A percentile compares a stretch with the other conserved stretches of the same genome.
Conservation (phyloP, 2,888 invertebrate species). For the Penaeus monodon region DNA sequence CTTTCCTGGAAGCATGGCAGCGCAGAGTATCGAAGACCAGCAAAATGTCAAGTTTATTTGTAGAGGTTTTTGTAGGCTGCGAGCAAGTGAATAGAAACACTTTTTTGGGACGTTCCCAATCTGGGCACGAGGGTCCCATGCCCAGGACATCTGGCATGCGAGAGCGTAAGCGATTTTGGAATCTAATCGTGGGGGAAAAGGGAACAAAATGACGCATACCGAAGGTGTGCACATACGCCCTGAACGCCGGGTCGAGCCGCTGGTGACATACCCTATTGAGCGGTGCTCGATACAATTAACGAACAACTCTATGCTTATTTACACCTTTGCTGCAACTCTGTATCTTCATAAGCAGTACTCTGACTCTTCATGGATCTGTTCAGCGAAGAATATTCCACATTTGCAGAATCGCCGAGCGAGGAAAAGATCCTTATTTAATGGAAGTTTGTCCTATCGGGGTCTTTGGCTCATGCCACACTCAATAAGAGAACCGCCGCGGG, state of each 20-base stretch:
- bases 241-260: conserved; percentile 5
- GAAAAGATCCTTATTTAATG: neutral
- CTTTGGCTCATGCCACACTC: conserved; percentile 56
- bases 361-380: neutral
- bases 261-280: conserved; percentile 55
- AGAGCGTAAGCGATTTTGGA: conserved; percentile 12
- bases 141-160: conserved; percentile 53
- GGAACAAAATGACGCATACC: neutral
- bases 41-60: conserved; percentile 38
- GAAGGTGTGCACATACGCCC: conserved; percentile 7
- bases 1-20: too few species aligned
- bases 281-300: conserved; percentile 50
- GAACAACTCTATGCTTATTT: conserved; percentile 20
- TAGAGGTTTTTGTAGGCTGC: conserved; percentile 21
- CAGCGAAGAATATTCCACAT: neutral
- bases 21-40: neutral
- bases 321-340: neutral
- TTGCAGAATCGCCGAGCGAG: neutral
- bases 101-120: conserved; percentile 39
- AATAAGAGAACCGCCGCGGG: conserved; percentile 39
- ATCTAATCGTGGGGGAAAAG: neutral
- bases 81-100: conserved; percentile 53
- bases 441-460: conserved; percentile 36
- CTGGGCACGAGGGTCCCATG: conserved; percentile 39
- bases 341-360: too few species aligned